Evolutionary conservation across 2,888 invertebrate species (phyloP), one percentile per base, ranked within the genome.

Genomic region (Euphydryas editha): DNA sequence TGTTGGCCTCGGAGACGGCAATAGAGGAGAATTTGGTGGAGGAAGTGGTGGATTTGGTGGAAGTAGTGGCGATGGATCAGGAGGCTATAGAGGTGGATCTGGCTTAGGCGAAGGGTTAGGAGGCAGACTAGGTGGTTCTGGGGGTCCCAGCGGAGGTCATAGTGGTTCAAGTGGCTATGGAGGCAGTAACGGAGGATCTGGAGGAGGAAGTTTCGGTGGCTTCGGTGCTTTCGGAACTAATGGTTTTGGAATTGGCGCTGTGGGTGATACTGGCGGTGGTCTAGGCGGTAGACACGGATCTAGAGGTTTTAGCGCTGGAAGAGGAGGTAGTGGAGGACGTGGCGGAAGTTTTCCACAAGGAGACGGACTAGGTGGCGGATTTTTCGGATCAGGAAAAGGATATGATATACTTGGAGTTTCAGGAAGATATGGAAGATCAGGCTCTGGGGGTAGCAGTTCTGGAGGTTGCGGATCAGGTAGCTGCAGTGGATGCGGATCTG

Each of bases 181-280:
- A 39, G 10, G 39, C 13, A 11, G 11, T 11, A 13, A 13, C 11
- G 42, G 54, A 10, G 36, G 36, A 17, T 70, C 82, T 70, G 66
- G 80, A 18, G 18, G 17, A 51, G 69, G 67, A 70, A 70, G 81
- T 70, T 79, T 77, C 71, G 70, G 74, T 8, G 66, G 71, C 7
- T 42, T 61, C 30, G 62, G 66, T 17, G 62, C 69, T 30, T 61
- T 58, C 36, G n/a, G 42, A 6, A 51, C 30, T 20, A 72, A 71
- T 61, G 71, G 83, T 66, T 54, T 80, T 71, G 67, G 80, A 70
- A 71, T 82, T 69, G 67, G 80, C 70, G 70, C 81, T 71, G 79
- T 78, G 47, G 75, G 79, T 44, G 80, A 77, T 1, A 75, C 76
- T 15, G 84, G 85, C 6, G 81, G 73, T 1, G 81, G 59, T 47